A percentile compares a stretch with the other conserved stretches of the same genome.
Evolutionary conservation across 2,797 vertebrate genomes (phyloP).

Genomic region (Phyllotis vaccarum): DNA sequence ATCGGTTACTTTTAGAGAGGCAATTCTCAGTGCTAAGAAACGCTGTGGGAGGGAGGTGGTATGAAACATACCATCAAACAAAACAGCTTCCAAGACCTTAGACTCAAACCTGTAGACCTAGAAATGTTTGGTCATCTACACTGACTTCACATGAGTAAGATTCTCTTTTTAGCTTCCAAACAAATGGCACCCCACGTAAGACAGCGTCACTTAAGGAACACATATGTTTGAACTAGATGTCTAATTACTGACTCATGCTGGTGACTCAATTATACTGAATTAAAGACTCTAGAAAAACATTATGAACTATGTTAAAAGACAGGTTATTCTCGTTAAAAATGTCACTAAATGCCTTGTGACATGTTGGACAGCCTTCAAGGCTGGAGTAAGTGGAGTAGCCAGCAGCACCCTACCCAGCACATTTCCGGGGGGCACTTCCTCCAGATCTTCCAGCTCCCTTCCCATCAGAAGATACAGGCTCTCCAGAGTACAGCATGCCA

Average conservation of each 20-base stretch:
- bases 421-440: constrained; percentile 96
- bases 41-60: not conserved
- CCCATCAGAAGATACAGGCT: constrained; percentile 97
- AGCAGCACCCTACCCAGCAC: constrained; percentile 91
- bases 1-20: not conserved
- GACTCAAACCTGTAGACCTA: not conserved
- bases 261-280: not conserved
- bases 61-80: not conserved
- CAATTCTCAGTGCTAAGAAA: not conserved
- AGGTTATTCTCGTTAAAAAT: not conserved
- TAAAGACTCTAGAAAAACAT: not conserved
- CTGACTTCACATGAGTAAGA: not conserved
- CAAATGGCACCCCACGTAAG: not conserved
- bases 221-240: not conserved
- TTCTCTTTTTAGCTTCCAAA: not conserved
- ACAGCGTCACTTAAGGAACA: not conserved
- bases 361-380: accelerated
- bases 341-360: too few relatives aligned
- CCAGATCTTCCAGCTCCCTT: constrained; percentile 94
- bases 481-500: constrained; percentile 92
- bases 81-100: not conserved
- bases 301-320: not conserved
- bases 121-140: not conserved
- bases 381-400: not conserved
- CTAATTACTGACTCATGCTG: not conserved